Percentiles rank a stretch among this genome's conserved stretches.
These are phyloP conservation scores for Platanista minor DNA, from an alignment of 2,113 vertebrate species.

Conservation along the genomic window DNA sequence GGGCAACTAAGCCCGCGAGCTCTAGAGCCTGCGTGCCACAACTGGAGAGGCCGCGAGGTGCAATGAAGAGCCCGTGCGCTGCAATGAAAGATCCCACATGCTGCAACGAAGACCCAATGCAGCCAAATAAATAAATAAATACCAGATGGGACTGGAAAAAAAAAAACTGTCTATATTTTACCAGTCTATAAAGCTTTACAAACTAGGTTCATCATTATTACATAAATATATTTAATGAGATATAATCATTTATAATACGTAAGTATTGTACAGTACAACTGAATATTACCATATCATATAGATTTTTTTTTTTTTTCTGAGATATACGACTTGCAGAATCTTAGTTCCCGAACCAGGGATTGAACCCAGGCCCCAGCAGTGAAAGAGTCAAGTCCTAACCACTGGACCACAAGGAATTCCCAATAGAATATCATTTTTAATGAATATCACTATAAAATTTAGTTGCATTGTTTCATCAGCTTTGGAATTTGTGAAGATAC, in stretches of 20 bases:
- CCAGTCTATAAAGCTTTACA: background rate
- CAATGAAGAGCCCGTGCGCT: too few relatives aligned
- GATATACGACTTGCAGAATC: background rate
- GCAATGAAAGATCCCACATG: too few relatives aligned
- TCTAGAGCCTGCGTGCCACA: too few relatives aligned
- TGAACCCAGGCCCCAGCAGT: background rate
- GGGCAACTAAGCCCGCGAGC: too few relatives aligned
- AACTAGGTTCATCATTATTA: constrained; percentile 1
- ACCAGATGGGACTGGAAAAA: too few relatives aligned
- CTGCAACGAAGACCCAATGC: too few relatives aligned
- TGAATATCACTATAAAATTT: background rate
- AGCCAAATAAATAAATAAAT: too few relatives aligned
- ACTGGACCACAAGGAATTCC: background rate
- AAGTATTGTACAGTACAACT: background rate
- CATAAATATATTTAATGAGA: background rate
- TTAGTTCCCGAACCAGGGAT: background rate
- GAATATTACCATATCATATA: background rate
- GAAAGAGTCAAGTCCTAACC: background rate
- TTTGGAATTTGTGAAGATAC: background rate
- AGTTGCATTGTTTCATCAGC: background rate
- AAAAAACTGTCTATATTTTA: background rate
- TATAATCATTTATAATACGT: background rate
- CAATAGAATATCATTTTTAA: background rate
- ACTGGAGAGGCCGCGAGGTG: too few relatives aligned
- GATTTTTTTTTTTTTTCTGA: background rate